These are phyloP conservation scores for Pyxicephalus adspersus DNA, from an alignment of 2,113 vertebrate genomes.

Conservation along the genomic window DNA sequence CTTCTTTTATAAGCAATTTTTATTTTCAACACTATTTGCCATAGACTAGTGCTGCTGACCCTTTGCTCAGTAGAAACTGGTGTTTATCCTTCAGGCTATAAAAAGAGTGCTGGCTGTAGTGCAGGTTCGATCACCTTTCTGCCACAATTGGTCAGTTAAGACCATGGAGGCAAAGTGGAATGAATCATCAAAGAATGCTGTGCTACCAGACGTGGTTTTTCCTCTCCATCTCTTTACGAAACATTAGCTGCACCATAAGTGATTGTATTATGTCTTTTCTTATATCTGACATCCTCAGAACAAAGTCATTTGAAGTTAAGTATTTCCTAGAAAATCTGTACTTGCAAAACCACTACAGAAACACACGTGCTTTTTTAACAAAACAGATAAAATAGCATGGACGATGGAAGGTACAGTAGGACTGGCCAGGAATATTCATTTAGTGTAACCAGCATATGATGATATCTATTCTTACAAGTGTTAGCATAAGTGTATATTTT, in stretches of 20 bases:
- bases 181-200: constrained; percentile 48
- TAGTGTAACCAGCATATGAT: too few species aligned
- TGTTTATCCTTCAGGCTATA: constrained; percentile 43
- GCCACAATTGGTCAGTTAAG: constrained; percentile 14
- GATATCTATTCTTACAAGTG: too few species aligned
- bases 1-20: background rate
- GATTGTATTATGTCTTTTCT: background rate
- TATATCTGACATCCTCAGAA: too few species aligned
- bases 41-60: constrained; percentile 24
- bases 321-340: too few species aligned
- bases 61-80: constrained; percentile 35
- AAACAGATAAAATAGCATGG: too few species aligned
- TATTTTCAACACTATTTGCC: background rate
- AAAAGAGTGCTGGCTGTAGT: constrained; percentile 39
- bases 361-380: too few species aligned
- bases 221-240: background rate
- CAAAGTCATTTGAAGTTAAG: too few species aligned
- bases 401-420: too few species aligned
- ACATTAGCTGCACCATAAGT: background rate
- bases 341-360: too few species aligned
- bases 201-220: constrained; percentile 34
- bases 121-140: constrained; percentile 31
- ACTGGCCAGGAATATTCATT: too few species aligned
- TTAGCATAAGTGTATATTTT: too few species aligned
- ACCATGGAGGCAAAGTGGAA: constrained; percentile 21